Conservation (phyloP, 1,140 invertebrate species). For the Maniola jurtina region DNA sequence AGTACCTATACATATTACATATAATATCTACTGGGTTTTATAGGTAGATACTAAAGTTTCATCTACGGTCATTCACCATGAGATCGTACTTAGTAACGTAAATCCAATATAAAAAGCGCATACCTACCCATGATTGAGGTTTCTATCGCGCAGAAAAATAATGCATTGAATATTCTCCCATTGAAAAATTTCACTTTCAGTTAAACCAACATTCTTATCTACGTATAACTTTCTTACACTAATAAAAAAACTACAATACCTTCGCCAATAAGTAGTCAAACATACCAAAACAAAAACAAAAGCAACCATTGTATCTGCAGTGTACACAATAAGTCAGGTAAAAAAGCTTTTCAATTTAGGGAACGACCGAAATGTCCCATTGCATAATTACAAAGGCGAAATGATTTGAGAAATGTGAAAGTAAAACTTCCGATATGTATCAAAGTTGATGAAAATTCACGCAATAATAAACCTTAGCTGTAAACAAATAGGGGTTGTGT, state of each 20-base stretch:
- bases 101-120: too few species aligned
- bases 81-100: too few species aligned
- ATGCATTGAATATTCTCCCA: background rate
- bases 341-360: conserved; percentile 15
- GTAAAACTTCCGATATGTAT: conserved; percentile 32
- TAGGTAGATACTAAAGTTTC: too few species aligned
- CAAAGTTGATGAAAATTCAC: background rate
- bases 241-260: conserved; percentile 13
- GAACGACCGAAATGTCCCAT: conserved; percentile 27
- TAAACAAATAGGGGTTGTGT: background rate
- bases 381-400: conserved; percentile 44
- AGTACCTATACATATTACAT: too few species aligned
- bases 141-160: background rate
- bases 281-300: conserved; percentile 20
- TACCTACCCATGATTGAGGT: too few species aligned
- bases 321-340: conserved; percentile 19
- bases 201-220: conserved; percentile 2
- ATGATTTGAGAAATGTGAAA: conserved; percentile 52
- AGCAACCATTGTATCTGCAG: conserved; percentile 4
- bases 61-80: too few species aligned
- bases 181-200: background rate
- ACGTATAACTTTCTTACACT: background rate
- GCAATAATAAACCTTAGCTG: conserved; percentile 9
- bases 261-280: conserved; percentile 26
- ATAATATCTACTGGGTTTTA: too few species aligned